A percentile compares a stretch with the other conserved stretches of the same genome.
phyloP scores from a whole-genome alignment of 2,888 invertebrate genomes.

The Sarcophaga carnaria region DNA sequence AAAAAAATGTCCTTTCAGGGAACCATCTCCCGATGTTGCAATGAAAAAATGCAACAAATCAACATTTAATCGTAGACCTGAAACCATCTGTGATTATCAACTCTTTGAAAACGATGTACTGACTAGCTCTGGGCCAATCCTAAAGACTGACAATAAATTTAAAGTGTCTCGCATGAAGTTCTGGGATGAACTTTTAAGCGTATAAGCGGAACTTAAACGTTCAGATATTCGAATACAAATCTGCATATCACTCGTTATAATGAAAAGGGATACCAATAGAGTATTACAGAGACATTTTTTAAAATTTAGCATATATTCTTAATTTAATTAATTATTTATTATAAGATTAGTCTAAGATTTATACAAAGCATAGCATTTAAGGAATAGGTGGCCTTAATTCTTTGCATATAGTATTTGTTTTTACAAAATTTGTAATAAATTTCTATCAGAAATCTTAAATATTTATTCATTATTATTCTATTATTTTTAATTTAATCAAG shows the following conservation, averaged over 20 bases:
- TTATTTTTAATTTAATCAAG: too few species aligned
- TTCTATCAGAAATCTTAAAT: too few species aligned
- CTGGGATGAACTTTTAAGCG: conserved; percentile 75
- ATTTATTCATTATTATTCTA: too few species aligned
- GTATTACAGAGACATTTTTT: too few species aligned
- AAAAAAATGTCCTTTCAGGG: conserved; percentile 68
- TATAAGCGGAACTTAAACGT: background rate
- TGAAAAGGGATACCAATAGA: too few species aligned
- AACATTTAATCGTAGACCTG: conserved; percentile 38
- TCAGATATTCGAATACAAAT: background rate
- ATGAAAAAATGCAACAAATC: conserved; percentile 66
- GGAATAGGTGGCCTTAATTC: too few species aligned
- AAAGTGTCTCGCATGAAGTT: conserved; percentile 73
- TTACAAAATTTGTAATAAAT: too few species aligned
- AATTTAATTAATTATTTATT: too few species aligned
- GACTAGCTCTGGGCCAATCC: conserved; percentile 54
- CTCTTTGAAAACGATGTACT: conserved; percentile 74
- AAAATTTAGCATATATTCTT: too few species aligned
- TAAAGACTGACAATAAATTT: conserved; percentile 73
- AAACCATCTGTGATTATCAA: conserved; percentile 78
- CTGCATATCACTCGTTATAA: background rate
- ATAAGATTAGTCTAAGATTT: too few species aligned
- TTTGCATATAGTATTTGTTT: too few species aligned
- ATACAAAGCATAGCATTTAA: too few species aligned
- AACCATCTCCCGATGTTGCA: conserved; percentile 70